phyloP scores from a whole-genome alignment of 2,888 invertebrate genomes.

The Ametastegia equiseti region DNA sequence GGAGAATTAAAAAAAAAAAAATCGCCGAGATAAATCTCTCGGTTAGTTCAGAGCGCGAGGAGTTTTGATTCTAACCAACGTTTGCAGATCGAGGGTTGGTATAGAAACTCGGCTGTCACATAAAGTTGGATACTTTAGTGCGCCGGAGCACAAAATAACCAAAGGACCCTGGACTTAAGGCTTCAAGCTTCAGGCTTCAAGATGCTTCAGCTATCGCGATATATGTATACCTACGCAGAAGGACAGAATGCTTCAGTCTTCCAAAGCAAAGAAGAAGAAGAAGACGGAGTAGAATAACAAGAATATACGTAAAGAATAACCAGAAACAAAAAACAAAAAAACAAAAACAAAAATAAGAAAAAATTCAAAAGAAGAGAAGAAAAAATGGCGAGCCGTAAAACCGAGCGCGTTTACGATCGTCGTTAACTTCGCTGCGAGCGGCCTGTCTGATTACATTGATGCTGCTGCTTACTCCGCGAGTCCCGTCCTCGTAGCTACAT shows the following conservation, averaged over 20 bases:
- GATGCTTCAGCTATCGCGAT: too few species aligned
- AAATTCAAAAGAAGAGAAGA: slow-evolving; percentile 1
- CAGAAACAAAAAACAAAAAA: background rate
- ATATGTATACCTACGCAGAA: background rate
- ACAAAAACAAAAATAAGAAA: background rate
- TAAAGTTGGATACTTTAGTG: slow-evolving; percentile 66
- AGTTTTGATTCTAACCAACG: background rate
- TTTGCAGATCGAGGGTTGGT: slow-evolving; percentile 7
- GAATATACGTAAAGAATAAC: slow-evolving; percentile 31
- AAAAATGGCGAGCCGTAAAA: slow-evolving; percentile 64
- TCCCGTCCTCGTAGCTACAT: too few species aligned
- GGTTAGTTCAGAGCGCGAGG: background rate
- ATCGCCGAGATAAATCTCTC: too few species aligned
- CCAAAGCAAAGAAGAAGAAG: slow-evolving; percentile 6
- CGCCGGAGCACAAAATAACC: slow-evolving; percentile 21
- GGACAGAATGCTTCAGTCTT: background rate
- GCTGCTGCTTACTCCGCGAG: slow-evolving; percentile 60
- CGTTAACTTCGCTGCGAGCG: slow-evolving; percentile 68
- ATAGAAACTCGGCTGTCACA: slow-evolving; percentile 62
- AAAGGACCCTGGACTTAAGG: slow-evolving; percentile 28
- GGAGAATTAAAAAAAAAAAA: too few species aligned
- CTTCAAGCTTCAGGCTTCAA: too few species aligned
- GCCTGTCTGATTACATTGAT: slow-evolving; percentile 71
- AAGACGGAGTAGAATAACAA: background rate
- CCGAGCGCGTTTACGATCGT: slow-evolving; percentile 69